phyloP scores from a whole-genome alignment of 1,140 invertebrate species.

The Tribolium madens region DNA sequence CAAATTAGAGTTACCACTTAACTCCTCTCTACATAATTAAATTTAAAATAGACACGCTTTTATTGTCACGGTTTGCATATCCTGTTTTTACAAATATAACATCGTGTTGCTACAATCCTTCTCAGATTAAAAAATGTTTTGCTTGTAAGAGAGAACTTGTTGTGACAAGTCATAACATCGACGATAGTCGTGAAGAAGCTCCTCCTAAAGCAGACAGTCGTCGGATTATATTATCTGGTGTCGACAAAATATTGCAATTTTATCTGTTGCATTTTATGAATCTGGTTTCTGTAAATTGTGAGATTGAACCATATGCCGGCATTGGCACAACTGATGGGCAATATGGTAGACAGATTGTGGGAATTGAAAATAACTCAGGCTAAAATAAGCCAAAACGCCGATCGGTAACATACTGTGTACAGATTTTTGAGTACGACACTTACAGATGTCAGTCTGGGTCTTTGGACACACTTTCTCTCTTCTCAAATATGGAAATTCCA shows the following conservation, averaged over 20 bases:
- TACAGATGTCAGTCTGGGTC: neutral
- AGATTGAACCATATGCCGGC: slow-evolving; percentile 56
- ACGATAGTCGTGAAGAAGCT: neutral
- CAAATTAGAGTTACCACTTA: slow-evolving; percentile 1
- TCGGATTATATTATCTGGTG: neutral
- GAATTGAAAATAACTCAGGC: slow-evolving; percentile 63
- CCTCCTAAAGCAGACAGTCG: neutral
- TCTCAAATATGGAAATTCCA: neutral
- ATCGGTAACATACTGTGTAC: slow-evolving; percentile 57
- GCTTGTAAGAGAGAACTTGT: neutral
- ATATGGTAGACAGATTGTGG: slow-evolving; percentile 63
- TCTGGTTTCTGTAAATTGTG: slow-evolving; percentile 46
- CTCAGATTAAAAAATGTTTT: neutral
- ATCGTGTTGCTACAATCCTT: neutral
- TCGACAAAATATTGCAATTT: slow-evolving; percentile 15
- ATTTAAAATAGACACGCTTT: neutral
- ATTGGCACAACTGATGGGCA: slow-evolving; percentile 58
- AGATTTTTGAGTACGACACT: slow-evolving; percentile 51
- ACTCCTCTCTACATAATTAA: neutral
- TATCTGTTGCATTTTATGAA: slow-evolving; percentile 38
- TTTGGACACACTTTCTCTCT: neutral
- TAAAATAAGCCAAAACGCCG: slow-evolving; percentile 61
- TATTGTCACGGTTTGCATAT: neutral
- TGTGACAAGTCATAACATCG: neutral
- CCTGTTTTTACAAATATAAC: neutral